Evolutionary conservation across 2,113 vertebrate species (phyloP), one percentile per base, ranked within the genome.

Genomic region (Dasypus novemcinctus): DNA sequence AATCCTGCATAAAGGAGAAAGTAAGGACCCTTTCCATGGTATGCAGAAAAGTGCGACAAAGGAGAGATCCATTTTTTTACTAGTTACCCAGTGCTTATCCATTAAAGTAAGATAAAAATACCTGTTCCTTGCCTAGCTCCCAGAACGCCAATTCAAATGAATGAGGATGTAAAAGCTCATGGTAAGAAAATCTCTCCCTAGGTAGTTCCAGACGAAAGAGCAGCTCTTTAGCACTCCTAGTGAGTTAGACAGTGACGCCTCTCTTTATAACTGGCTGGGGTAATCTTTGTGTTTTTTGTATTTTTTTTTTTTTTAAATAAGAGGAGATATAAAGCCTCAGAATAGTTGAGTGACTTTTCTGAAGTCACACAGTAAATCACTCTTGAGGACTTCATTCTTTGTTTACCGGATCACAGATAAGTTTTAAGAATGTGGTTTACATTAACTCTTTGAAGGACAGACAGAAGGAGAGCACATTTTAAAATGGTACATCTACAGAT

Each of bases 81-180:
- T 91, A 92, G 95, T 94, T 97, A 76, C 31, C 94, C 71, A 87
- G 75, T 75, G 97, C 94, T 97, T 97, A 97, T 97, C 96, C 96
- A 97, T 97, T 97, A 97, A 93, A 97, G 95, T 94, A 95, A 97
- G 96, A 97, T 97, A 97, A 97, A 98, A 97, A 96, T 97, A 97
- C 96, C 96, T 97, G 97, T 91, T 97, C 96, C 86, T 54, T 64
- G 95, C 95, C 92, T 63, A 49, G 85, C 66, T 98, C 97, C 97
- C 97, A 95, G 89, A 97, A 63, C 94, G 7, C 91, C 97, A 96
- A 97, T 98, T 98, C 96, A 95, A 91, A 97, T 97, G 96, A 98
- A 98, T 96, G 96, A 98, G 97, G 94, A 96, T 97, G 91, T 97
- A 97, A 97, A 97, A 97, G 97, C 97, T 97, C 96, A 85, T n/a